Conservation (phyloP, 2,888 invertebrate species). For the Cantharis rustica region DNA sequence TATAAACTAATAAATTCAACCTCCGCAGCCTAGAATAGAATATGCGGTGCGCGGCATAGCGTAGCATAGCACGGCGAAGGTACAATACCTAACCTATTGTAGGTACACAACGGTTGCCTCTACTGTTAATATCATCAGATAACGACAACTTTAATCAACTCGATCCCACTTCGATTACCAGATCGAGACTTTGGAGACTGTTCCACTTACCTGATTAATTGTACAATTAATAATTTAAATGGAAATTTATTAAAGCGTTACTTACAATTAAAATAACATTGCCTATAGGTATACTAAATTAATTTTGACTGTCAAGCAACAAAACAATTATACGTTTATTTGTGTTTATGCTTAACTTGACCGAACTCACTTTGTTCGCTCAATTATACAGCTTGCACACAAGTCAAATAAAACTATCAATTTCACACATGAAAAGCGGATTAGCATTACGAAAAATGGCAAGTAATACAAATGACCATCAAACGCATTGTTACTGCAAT, state of each 20-base stretch:
- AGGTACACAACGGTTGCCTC: neutral
- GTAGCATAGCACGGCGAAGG: no score
- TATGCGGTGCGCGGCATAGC: no score
- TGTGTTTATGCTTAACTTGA: conserved; percentile 2
- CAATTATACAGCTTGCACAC: conserved; percentile 33
- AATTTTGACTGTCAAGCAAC: conserved; percentile 27
- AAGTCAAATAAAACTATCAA: conserved; percentile 44
- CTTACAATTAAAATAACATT: conserved; percentile 35
- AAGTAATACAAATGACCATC: conserved; percentile 26
- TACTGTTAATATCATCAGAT: conserved; percentile 33
- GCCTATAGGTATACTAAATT: conserved; percentile 5
- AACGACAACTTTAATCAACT: conserved; percentile 32
- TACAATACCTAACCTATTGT: no score
- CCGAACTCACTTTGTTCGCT: conserved; percentile 23
- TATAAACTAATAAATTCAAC: conserved; percentile 22
- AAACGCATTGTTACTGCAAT: conserved; percentile 27
- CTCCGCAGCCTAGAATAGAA: neutral
- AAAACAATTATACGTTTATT: conserved; percentile 9
- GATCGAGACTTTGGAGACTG: conserved; percentile 23
- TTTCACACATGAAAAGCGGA: conserved; percentile 42
- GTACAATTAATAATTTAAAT: conserved; percentile 43
- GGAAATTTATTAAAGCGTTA: conserved; percentile 33
- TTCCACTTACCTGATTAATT: conserved; percentile 42
- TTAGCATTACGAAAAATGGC: conserved; percentile 31
- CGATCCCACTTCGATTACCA: conserved; percentile 37